Evolutionary conservation across 2,797 vertebrate species (phyloP), one percentile per base, ranked within the genome.

Genomic region (Syndactyla subalaris): DNA sequence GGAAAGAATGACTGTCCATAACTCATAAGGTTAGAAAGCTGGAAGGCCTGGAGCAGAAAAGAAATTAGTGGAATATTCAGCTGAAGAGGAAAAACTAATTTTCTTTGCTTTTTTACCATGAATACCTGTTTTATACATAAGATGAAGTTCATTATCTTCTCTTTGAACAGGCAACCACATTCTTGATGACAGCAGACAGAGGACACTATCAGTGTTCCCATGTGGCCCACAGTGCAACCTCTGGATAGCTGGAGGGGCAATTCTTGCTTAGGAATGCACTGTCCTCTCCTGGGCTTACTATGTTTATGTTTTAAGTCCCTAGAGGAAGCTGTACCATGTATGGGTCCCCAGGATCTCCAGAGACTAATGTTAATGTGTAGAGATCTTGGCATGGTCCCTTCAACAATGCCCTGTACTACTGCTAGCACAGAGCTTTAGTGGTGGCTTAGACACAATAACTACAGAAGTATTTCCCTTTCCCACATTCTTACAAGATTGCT

Each of bases 1-100:
- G 96, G 93, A 92, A 97, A 94, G 91, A 88, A 88, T 92, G 85
- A 93, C 77, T 72, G 67, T 79, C 73, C 93, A 81, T 97, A 96
- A 97, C 49, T 98, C 96, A 94, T 82, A 83, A 67, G 93, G 72
- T 97, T 86, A 89, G 78, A 93, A 88, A 91, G 57, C 85, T 97
- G 88, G 83, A 97, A 95, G 71, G 67, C 51, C 63, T 71, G 29
- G 5, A 32, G 82, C 43, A 94, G 61, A 67, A 76, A 74, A 88
- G 36, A 92, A 96, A 93, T 32, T 3, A 62, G 57, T 67, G 48
- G 74, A 95, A 88, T 86, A 93, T 94, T 94, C 74, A 93, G 59
- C 10, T 82, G 66, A 68, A 87, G n/a, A 72, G n/a, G 54, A 27
- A 68, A 81, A 86, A 52, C 7, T 54, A 1, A 0, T 75, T 90